phyloP scores from a whole-genome alignment of 2,113 vertebrate genomes.

The Penelope pileata region DNA sequence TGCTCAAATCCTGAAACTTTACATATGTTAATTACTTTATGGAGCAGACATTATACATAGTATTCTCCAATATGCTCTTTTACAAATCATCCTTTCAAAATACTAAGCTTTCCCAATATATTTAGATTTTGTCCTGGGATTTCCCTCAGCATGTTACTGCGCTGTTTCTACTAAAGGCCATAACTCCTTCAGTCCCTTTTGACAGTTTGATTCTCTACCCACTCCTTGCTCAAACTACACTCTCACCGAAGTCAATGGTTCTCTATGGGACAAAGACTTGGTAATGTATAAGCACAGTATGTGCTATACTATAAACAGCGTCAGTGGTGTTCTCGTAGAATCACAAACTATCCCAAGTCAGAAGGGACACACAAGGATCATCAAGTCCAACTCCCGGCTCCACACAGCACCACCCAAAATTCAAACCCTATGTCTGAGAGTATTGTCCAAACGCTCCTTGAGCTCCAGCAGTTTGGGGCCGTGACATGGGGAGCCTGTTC shows the following conservation, averaged over 20 bases:
- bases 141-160: background rate
- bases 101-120: background rate
- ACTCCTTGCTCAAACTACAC: background rate
- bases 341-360: background rate
- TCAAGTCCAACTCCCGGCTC: background rate
- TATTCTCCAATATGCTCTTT: background rate
- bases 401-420: background rate
- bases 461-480: background rate
- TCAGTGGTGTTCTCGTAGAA: background rate
- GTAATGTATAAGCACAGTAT: accelerated
- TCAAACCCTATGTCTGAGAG: background rate
- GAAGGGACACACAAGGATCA: background rate
- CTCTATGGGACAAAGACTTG: background rate
- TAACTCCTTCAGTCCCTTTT: background rate
- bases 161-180: background rate
- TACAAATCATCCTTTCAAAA: background rate
- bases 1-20: background rate
- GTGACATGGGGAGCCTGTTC: background rate
- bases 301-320: background rate
- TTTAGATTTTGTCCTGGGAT: background rate
- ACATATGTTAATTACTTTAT: background rate
- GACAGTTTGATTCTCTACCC: background rate
- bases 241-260: background rate
- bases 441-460: background rate
- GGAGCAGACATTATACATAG: background rate